A percentile compares a stretch with the other conserved stretches of the same genome.
These are phyloP conservation scores for Neomonachus schauinslandi DNA, from an alignment of 2,113 vertebrate genomes.

Conservation along the genomic window DNA sequence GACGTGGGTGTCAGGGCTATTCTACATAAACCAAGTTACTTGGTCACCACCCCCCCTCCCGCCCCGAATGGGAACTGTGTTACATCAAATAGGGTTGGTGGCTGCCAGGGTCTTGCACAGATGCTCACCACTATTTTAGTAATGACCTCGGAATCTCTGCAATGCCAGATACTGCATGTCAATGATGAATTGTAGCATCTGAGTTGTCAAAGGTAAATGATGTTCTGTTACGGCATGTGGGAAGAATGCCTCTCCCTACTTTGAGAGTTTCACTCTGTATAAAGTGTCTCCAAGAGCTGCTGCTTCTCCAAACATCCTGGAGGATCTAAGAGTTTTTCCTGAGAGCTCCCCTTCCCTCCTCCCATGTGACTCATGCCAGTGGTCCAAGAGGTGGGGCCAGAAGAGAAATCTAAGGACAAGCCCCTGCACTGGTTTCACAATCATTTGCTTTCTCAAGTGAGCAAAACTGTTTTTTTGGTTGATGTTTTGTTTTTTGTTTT, in stretches of 20 bases:
- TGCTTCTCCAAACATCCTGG: background rate
- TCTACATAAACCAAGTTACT: background rate
- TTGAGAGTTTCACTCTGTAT: background rate
- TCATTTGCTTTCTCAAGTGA: background rate
- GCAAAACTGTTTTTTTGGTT: background rate
- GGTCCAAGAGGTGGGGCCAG: background rate
- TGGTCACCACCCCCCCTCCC: no score
- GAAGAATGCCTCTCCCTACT: background rate
- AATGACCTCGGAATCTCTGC: background rate
- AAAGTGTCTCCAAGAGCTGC: background rate
- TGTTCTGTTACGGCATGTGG: background rate
- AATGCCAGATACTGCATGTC: background rate
- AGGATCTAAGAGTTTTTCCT: background rate
- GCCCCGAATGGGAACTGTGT: no score
- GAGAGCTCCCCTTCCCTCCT: background rate
- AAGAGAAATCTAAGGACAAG: background rate
- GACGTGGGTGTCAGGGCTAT: background rate
- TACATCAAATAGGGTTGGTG: background rate
- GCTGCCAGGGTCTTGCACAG: background rate
- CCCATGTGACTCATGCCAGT: background rate
- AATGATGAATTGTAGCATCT: background rate
- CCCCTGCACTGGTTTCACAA: background rate
- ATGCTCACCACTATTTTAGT: background rate
- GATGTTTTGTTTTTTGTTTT: background rate
- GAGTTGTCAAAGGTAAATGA: background rate